A percentile compares a stretch with the other conserved stretches of the same genome.
phyloP scores from a whole-genome alignment of 2,797 vertebrate species.

The Sebastes oblongus region DNA sequence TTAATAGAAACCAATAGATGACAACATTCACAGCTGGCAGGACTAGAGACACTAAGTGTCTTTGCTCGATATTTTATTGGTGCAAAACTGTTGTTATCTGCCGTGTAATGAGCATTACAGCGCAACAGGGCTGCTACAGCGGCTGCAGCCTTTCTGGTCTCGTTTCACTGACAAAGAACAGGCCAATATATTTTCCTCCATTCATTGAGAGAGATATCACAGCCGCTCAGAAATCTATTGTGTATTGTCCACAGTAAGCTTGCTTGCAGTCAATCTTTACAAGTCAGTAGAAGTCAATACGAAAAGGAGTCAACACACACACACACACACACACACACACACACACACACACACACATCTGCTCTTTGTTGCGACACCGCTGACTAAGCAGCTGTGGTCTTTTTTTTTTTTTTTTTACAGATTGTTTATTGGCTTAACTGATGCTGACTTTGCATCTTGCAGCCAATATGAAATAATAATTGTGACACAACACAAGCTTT shows the following conservation, averaged over 20 bases:
- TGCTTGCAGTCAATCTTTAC: constrained; percentile 38
- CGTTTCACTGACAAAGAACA: not conserved
- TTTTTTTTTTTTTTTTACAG: not conserved
- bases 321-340: not conserved
- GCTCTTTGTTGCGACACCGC: constrained; percentile 8
- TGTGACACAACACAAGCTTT: constrained; percentile 13
- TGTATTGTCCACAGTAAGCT: constrained; percentile 20
- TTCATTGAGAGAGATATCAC: constrained; percentile 13
- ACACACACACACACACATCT: not conserved
- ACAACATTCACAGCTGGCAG: not conserved
- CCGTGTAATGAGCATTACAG: not conserved
- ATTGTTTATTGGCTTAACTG: constrained; percentile 34
- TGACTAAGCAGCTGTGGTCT: constrained; percentile 36
- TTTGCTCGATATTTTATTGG: not conserved
- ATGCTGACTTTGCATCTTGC: constrained; percentile 50
- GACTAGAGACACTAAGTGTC: not conserved
- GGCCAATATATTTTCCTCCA: not conserved
- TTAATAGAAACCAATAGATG: not conserved
- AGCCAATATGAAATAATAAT: constrained; percentile 41
- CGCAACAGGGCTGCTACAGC: not conserved
- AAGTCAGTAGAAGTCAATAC: constrained; percentile 24
- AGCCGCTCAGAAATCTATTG: constrained; percentile 13
- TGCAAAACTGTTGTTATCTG: not conserved
- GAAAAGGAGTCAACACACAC: constrained; percentile 22
- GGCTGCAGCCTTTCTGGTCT: not conserved